Percentiles rank a stretch among this genome's conserved stretches.
These are phyloP conservation scores for Patiria pectinifera DNA, from an alignment of 53 echinoderm and acorn worm species.

Conservation along the genomic window DNA sequence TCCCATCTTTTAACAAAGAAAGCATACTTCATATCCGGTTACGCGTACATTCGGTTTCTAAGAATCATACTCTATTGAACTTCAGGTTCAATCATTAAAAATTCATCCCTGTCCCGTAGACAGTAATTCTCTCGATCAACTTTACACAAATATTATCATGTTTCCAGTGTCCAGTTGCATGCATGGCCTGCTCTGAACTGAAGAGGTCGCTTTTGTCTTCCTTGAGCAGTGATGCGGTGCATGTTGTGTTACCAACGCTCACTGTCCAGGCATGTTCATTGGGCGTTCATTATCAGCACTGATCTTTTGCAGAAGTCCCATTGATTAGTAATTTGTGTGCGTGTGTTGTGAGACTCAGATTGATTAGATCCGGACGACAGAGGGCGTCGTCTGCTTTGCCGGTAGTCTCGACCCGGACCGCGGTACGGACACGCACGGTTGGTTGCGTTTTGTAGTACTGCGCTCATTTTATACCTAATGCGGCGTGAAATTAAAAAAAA, in stretches of 20 bases:
- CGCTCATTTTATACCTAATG: too few species aligned
- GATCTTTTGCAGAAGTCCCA: neutral
- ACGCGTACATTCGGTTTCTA: too few species aligned
- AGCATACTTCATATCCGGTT: too few species aligned
- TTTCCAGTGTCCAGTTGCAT: neutral
- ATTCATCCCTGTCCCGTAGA: neutral
- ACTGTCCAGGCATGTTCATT: neutral
- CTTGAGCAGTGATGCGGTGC: neutral
- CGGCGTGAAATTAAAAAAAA: too few species aligned
- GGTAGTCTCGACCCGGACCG: neutral
- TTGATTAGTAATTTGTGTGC: too few species aligned
- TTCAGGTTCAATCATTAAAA: neutral
- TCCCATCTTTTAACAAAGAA: neutral
- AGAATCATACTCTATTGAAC: neutral
- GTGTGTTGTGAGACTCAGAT: too few species aligned
- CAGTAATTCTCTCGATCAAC: neutral
- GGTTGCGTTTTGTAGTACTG: too few species aligned
- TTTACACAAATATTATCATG: neutral
- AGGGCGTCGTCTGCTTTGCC: neutral
- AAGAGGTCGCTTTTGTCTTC: slow-evolving; percentile 8
- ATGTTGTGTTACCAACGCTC: neutral
- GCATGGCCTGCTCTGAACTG: neutral
- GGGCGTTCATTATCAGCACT: neutral
- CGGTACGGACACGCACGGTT: neutral
- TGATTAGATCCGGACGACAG: neutral